phyloP scores from a whole-genome alignment of 2,888 invertebrate genomes.

The Neoitamus cyanurus region DNA sequence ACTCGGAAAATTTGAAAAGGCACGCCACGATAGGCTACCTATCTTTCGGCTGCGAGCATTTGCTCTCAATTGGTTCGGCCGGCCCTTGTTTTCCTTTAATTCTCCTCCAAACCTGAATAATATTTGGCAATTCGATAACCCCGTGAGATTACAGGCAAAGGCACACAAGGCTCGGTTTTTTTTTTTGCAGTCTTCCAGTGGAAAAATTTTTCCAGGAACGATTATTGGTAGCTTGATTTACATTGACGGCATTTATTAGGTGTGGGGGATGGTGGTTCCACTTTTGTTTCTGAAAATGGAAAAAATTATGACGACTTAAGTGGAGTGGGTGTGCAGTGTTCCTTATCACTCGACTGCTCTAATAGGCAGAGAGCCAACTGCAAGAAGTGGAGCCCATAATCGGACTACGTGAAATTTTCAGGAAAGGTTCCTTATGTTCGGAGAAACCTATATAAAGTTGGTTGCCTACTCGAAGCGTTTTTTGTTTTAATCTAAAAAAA shows the following conservation, averaged over 20 bases:
- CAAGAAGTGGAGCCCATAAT: too few species aligned
- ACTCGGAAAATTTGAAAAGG: neutral
- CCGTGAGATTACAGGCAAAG: neutral
- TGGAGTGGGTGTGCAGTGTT: too few species aligned
- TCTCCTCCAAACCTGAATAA: neutral
- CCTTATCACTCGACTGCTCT: neutral
- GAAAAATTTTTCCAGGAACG: neutral
- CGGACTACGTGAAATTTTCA: too few species aligned
- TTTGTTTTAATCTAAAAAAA: too few species aligned
- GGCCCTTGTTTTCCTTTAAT: neutral
- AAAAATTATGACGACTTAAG: neutral
- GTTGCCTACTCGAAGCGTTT: too few species aligned
- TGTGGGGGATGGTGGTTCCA: neutral
- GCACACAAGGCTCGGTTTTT: neutral
- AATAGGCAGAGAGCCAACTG: too few species aligned
- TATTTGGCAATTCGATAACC: neutral
- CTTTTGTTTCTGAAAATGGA: neutral
- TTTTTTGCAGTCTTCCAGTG: neutral
- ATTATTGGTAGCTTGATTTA: neutral
- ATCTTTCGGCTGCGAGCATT: neutral
- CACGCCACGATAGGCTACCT: neutral
- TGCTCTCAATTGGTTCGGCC: neutral
- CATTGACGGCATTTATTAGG: neutral
- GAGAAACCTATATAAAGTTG: too few species aligned
- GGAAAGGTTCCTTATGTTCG: too few species aligned